phyloP scores from a whole-genome alignment of 2,113 vertebrate species.

The Numida meleagris region DNA sequence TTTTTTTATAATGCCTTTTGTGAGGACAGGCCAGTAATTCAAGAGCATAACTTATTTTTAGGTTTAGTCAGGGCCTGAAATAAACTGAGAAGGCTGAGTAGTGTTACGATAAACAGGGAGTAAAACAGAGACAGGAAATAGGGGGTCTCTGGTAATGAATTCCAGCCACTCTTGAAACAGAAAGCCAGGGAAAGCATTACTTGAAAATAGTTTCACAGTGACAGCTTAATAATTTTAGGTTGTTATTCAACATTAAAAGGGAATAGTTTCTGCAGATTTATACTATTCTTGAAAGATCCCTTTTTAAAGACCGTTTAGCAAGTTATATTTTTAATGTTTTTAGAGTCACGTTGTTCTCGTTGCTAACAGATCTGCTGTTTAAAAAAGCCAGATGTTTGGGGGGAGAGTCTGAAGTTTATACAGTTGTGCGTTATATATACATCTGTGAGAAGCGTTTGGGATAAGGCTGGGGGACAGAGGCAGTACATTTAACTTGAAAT shows the following conservation, averaged over 20 bases:
- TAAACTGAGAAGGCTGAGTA: conserved; percentile 76
- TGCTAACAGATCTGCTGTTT: conserved; percentile 70
- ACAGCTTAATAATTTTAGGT: conserved; percentile 79
- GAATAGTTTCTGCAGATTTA: conserved; percentile 65
- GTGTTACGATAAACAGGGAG: conserved; percentile 72
- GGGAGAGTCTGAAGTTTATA: conserved; percentile 68
- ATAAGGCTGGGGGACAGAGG: conserved; percentile 65
- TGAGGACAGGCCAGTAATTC: conserved; percentile 71
- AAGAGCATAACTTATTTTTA: conserved; percentile 79
- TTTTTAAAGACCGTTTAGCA: conserved; percentile 76
- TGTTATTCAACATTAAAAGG: conserved; percentile 71
- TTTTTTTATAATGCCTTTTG: conserved; percentile 53
- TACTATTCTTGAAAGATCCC: conserved; percentile 23
- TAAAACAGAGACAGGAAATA: conserved; percentile 81
- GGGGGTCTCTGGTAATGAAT: conserved; percentile 84
- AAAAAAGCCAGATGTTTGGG: conserved; percentile 83
- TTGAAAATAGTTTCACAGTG: conserved; percentile 81
- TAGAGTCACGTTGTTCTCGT: conserved; percentile 69
- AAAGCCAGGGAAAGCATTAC: conserved; percentile 76
- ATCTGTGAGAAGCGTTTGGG: conserved; percentile 67
- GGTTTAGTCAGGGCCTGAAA: conserved; percentile 75
- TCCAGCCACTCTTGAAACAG: conserved; percentile 82
- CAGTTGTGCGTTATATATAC: conserved; percentile 71
- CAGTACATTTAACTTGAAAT: conserved; percentile 59
- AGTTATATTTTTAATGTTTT: conserved; percentile 70